These are phyloP conservation scores for Gymnogyps californianus DNA, from an alignment of 2,113 vertebrate genomes.

Conservation along the genomic window DNA sequence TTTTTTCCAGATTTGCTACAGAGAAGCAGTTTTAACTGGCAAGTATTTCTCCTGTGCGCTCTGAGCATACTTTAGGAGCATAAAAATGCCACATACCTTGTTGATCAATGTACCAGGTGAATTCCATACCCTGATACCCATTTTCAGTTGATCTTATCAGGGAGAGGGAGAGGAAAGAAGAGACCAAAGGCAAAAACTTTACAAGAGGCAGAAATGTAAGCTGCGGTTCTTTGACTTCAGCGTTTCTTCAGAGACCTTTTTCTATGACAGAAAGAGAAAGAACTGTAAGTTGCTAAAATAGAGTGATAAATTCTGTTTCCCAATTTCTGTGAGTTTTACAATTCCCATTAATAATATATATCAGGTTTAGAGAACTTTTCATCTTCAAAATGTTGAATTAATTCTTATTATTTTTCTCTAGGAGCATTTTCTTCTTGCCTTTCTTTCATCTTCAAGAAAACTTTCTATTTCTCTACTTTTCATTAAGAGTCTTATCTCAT, in stretches of 20 bases:
- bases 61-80: neutral
- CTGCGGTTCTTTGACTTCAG: neutral
- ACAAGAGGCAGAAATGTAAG: neutral
- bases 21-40: neutral
- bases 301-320: neutral
- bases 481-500: neutral
- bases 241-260: neutral
- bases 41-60: neutral
- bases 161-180: neutral
- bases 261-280: neutral
- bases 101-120: neutral
- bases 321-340: neutral
- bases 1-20: neutral
- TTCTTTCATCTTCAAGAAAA: neutral
- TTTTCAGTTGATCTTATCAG: neutral
- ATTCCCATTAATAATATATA: neutral
- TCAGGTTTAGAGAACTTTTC: neutral
- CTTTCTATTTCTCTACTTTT: neutral
- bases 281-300: neutral
- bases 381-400: neutral
- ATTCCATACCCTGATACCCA: neutral
- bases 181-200: neutral
- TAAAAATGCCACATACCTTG: neutral
- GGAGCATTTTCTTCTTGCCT: neutral
- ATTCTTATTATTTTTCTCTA: neutral